Conservation (phyloP, 2,113 vertebrate species). For the Hyperopisus bebe region DNA sequence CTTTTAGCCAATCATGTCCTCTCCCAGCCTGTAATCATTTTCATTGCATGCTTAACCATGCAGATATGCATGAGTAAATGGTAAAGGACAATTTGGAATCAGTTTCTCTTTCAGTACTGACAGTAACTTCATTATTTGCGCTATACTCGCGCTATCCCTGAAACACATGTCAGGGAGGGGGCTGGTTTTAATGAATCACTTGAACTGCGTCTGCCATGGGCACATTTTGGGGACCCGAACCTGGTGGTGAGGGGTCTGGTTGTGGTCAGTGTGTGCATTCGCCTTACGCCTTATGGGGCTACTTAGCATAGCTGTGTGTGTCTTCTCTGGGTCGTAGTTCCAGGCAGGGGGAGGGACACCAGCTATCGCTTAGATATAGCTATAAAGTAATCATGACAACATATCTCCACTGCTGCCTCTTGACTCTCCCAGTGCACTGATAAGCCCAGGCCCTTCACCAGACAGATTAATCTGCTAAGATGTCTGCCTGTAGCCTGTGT, state of each 20-base stretch:
- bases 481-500: constrained; percentile 28
- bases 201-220: neutral
- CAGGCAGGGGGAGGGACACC: constrained; percentile 22
- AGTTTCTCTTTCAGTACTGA: neutral
- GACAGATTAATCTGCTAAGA: constrained; percentile 22
- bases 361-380: constrained; percentile 41
- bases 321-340: constrained; percentile 32
- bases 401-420: constrained; percentile 40
- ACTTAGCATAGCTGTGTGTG: constrained; percentile 25
- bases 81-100: neutral
- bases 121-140: neutral
- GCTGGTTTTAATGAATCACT: neutral
- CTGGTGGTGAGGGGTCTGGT: neutral
- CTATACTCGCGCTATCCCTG: neutral
- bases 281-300: constrained; percentile 2
- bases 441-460: constrained; percentile 30
- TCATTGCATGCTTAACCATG: neutral
- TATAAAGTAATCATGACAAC: constrained; percentile 42
- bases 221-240: neutral
- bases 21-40: neutral
- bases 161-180: neutral
- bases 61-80: neutral
- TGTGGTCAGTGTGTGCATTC: no score
- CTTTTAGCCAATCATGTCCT: neutral
- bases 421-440: constrained; percentile 36